Conservation (phyloP, 2,888 invertebrate genomes). For the Dinocampus coccinellae region DNA sequence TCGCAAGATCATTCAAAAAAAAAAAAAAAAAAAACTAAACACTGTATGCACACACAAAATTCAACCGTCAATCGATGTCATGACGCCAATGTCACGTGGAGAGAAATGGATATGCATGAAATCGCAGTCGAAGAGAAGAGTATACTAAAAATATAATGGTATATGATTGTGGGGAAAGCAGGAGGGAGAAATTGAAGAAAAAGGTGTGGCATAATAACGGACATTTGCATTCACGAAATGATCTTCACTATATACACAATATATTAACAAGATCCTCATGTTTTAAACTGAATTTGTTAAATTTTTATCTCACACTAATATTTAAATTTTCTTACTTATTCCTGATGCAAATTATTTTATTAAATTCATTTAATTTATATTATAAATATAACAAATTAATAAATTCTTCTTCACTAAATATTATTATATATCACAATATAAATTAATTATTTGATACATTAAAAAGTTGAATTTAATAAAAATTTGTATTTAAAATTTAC, state of each 20-base stretch:
- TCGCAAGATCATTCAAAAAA: slow-evolving; percentile 26
- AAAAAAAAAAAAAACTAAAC: background rate
- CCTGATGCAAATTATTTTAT: no score
- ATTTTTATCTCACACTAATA: background rate
- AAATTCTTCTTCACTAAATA: no score
- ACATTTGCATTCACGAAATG: background rate
- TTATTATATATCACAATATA: no score
- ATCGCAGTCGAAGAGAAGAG: background rate
- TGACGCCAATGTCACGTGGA: slow-evolving; percentile 1
- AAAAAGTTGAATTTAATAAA: no score
- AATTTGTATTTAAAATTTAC: no score
- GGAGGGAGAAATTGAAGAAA: slow-evolving; percentile 1
- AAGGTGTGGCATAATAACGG: slow-evolving; percentile 11
- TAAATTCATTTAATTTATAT: no score
- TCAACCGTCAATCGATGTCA: background rate
- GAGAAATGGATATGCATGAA: slow-evolving; percentile 12
- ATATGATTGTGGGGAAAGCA: slow-evolving; percentile 36
- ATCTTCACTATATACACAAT: background rate
- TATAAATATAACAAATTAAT: no score
- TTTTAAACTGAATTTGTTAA: background rate
- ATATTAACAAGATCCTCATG: background rate
- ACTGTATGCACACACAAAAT: background rate
- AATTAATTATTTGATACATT: no score
- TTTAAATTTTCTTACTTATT: no score
- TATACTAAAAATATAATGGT: slow-evolving; percentile 42